Evolutionary conservation across 2,888 invertebrate genomes (phyloP), one percentile per base, ranked within the genome.

Genomic region (Hybos culiciformis): DNA sequence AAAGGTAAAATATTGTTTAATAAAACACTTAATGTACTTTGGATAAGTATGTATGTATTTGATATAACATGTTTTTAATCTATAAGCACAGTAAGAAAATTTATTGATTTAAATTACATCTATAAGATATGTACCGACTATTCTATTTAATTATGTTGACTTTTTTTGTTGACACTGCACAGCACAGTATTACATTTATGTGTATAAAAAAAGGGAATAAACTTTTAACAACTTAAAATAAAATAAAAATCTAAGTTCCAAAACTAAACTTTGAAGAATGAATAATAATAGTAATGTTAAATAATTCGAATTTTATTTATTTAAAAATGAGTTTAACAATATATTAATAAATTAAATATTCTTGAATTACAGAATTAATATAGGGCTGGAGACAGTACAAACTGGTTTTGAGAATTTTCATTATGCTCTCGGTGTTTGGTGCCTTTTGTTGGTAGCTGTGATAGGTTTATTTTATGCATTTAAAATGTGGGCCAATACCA

Each of bases 391-490:
- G 23, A 68, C 79, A 8, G 73, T 84, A 40, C 58, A 59, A 29
- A 62, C 59, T 48, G 74, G 74, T 2, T 77, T 84, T 50, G 72
- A 70, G 12, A 72, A 75, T 47, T 67, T 82, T 24, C 69, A 76
- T 39, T 63, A 63, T 41, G 76, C 74, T 2, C 54, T 78, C 38
- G 53, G 63, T 4, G 57, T 74, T 37, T 83, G 83, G 73, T 54
- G 63, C 3, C 43, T 62, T 9, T 70, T 75, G 66, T 67, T 71
- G 45, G 33, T 57, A 1, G 57, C 67, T 9, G 67, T 70, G 1
- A 56, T 73, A 24, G 50, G 54, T 1, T 53, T 69, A 2, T 74
- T 69, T 52, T 59, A 56, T 36, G 60, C 59, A 4, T 70, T 73
- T 45, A 61, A 55, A 12, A 47, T 66, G 6, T 78, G 78, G 78